Evolutionary conservation across 2,797 vertebrate species (phyloP), one percentile per base, ranked within the genome.

Genomic region (Amniataba percoides): DNA sequence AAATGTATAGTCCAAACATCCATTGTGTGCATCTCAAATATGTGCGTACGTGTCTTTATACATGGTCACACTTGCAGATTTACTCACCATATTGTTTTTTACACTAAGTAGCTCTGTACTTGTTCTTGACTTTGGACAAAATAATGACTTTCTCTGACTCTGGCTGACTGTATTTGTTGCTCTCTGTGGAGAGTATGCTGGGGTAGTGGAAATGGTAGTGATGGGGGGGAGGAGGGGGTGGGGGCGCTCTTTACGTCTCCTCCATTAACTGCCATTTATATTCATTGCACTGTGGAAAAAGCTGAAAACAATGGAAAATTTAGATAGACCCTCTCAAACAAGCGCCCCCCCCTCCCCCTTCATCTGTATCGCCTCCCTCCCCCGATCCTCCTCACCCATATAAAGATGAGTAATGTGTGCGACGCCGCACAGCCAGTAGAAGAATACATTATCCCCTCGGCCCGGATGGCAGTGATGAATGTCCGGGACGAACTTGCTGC

Each of bases 401-500:
- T 94, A 90, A 93, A 93, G 88, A 91, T 93, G 91, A 94, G 87
- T 94, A 91, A 94, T 94, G 90, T 87, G 77, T 85, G 83, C 90
- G 72, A 74, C 77, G 63, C 87, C 2, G 40, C 55, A 8, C 82
- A 89, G 88, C 82, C 86, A 82, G 80, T 53, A 70, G 86, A 92
- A 88, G 89, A 93, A 94, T 95, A 91, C 86, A 94, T 93, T 90
- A 93, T 89, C 86, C 88, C 81, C 61, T 71, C 39, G 56, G 76
- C 59, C 77, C 46, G 63, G 71, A 80, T 93, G 90, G 88, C 91
- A 93, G 87, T 94, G 93, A 95, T 94, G 90, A 92, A 95, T 94
- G 90, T 92, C 80, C 6, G 49, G 72, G 83, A 86, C 71, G 2
- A 81, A 83, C 84, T 82, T 70, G 64, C 87, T 88, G 92, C 91